phyloP scores from a whole-genome alignment of 2,113 vertebrate genomes.

The Syngnathoides biaculeatus region DNA sequence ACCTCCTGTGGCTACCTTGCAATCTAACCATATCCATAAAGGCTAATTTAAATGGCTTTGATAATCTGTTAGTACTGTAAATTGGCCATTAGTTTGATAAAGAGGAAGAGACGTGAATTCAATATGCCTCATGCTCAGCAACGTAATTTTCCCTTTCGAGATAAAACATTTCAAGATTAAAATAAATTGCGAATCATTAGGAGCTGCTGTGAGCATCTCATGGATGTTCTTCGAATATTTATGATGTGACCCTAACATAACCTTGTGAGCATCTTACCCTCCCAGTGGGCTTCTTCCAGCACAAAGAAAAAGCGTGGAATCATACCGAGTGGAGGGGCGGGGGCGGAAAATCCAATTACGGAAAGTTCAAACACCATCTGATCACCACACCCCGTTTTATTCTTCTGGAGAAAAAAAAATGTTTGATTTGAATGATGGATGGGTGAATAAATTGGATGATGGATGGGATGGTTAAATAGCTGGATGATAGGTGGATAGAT shows the following conservation, averaged over 20 bases:
- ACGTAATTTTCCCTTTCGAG: constrained; percentile 2
- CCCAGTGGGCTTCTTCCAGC: not conserved
- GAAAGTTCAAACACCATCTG: not conserved
- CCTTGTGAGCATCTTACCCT: not conserved
- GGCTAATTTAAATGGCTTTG: constrained; percentile 66
- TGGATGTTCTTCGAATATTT: not conserved
- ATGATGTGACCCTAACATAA: constrained; percentile 1
- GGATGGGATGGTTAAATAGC: too few relatives aligned
- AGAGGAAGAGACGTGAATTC: constrained; percentile 28
- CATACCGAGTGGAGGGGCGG: not conserved
- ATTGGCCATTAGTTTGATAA: constrained; percentile 56
- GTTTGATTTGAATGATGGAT: too few relatives aligned
- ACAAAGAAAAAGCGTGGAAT: not conserved
- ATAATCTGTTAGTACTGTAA: constrained; percentile 60
- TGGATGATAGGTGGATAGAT: too few relatives aligned
- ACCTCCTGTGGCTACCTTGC: constrained; percentile 48
- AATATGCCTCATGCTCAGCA: not conserved
- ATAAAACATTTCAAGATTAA: constrained; percentile 13
- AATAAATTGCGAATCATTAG: constrained; percentile 1
- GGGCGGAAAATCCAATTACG: not conserved
- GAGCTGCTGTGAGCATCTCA: not conserved
- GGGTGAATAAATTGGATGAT: too few relatives aligned
- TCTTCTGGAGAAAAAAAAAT: not conserved
- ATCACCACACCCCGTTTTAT: not conserved
- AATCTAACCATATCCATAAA: constrained; percentile 55